Evolutionary conservation across 2,888 invertebrate species (phyloP).

Genomic region (Vesta saturnalis): DNA sequence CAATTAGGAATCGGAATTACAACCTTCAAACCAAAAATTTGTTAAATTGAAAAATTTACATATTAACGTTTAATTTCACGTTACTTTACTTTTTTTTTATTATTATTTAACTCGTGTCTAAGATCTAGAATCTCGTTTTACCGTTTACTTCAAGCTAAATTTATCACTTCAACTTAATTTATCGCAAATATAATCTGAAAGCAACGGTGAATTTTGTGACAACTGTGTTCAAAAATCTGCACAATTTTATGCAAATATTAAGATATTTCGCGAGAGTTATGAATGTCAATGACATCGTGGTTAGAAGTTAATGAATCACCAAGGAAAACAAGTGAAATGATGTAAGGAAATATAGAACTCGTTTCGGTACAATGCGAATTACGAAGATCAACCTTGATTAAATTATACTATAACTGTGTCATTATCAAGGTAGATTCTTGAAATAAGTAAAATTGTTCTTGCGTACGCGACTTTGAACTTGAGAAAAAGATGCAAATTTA

Average conservation of each 20-base stretch:
- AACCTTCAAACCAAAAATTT: no score
- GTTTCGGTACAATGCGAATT: slow-evolving; percentile 30
- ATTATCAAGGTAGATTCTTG: slow-evolving; percentile 42
- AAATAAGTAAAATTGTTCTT: slow-evolving; percentile 13
- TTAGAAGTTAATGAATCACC: slow-evolving; percentile 54
- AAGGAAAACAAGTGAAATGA: slow-evolving; percentile 55
- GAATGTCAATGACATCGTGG: slow-evolving; percentile 52
- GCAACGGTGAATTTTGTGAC: slow-evolving; percentile 29
- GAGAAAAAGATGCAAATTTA: background rate
- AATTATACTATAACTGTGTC: slow-evolving; percentile 54
- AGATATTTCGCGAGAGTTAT: slow-evolving; percentile 23
- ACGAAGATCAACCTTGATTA: slow-evolving; percentile 49
- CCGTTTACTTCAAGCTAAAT: slow-evolving; percentile 40
- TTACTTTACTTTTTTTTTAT: background rate
- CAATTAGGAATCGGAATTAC: no score
- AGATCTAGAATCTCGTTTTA: slow-evolving; percentile 42
- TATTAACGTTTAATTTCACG: background rate
- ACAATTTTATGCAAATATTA: slow-evolving; percentile 10
- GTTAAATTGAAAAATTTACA: background rate
- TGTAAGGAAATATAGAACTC: slow-evolving; percentile 45
- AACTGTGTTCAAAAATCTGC: slow-evolving; percentile 6
- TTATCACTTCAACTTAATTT: slow-evolving; percentile 37
- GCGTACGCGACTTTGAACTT: background rate
- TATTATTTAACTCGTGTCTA: background rate
- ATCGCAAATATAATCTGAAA: slow-evolving; percentile 31